A percentile compares a stretch with the other conserved stretches of the same genome.
These are phyloP conservation scores for Tryphoninae sp. DNA, from an alignment of 2,888 invertebrate genomes.

Conservation along the genomic window DNA sequence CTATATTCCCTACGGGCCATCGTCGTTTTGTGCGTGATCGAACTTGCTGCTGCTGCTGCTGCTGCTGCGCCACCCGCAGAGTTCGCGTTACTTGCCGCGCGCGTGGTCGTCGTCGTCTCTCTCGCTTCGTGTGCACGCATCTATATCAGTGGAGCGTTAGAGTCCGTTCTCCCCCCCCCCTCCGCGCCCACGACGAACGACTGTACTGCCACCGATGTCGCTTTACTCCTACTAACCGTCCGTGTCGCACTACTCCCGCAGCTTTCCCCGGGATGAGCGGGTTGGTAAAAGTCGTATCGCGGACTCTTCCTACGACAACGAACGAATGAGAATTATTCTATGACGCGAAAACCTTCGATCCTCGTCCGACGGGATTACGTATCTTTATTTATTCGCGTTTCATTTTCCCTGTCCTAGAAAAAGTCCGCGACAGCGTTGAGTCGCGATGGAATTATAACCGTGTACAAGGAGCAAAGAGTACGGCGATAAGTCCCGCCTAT, in stretches of 20 bases:
- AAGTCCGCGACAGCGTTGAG: too few species aligned
- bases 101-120: constrained; percentile 32
- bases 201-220: constrained; percentile 1
- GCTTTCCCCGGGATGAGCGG: constrained; percentile 37
- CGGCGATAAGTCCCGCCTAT: background rate
- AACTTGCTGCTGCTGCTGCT: constrained; percentile 25
- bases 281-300: background rate
- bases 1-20: constrained; percentile 41
- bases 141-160: background rate
- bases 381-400: too few species aligned
- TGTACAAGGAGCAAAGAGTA: background rate
- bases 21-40: constrained; percentile 58
- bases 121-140: constrained; percentile 11
- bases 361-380: too few species aligned
- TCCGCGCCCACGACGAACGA: background rate
- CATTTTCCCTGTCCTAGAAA: too few species aligned
- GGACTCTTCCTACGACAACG: background rate
- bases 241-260: background rate
- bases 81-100: constrained; percentile 54
- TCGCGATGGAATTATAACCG: too few species aligned
- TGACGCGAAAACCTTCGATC: too few species aligned
- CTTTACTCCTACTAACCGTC: constrained; percentile 5
- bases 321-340: background rate
- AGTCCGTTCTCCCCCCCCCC: background rate
- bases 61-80: constrained; percentile 61